phyloP scores from a whole-genome alignment of 2,888 invertebrate species.

The Eurytoma californica region DNA sequence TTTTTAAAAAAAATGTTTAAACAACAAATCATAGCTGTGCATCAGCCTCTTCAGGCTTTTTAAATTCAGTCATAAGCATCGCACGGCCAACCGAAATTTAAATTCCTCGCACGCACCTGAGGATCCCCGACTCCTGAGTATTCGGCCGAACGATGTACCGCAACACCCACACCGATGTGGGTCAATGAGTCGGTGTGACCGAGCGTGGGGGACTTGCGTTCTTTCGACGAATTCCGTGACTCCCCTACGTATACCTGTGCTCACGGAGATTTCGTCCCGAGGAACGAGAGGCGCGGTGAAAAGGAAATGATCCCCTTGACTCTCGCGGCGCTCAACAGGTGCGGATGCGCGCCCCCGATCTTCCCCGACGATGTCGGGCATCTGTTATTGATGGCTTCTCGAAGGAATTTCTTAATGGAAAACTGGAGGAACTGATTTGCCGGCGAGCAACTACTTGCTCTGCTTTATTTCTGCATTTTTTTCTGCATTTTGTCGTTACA shows the following conservation, averaged over 20 bases:
- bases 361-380: neutral
- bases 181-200: slow-evolving; percentile 12
- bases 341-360: slow-evolving; percentile 6
- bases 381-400: slow-evolving; percentile 26
- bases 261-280: neutral
- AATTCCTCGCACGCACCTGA: neutral
- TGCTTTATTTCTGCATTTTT: no score
- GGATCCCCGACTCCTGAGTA: neutral
- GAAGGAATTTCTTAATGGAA: neutral
- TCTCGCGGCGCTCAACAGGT: slow-evolving; percentile 10
- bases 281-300: neutral
- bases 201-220: neutral
- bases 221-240: neutral
- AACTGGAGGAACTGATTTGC: neutral
- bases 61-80: no score
- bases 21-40: no score
- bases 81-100: neutral
- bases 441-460: no score
- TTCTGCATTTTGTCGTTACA: no score
- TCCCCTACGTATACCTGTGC: slow-evolving; percentile 1
- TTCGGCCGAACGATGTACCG: neutral
- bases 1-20: no score
- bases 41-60: no score
- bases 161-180: neutral
- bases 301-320: neutral